phyloP scores from a whole-genome alignment of 2,888 invertebrate species.

The Lissocephala sabroskyi region DNA sequence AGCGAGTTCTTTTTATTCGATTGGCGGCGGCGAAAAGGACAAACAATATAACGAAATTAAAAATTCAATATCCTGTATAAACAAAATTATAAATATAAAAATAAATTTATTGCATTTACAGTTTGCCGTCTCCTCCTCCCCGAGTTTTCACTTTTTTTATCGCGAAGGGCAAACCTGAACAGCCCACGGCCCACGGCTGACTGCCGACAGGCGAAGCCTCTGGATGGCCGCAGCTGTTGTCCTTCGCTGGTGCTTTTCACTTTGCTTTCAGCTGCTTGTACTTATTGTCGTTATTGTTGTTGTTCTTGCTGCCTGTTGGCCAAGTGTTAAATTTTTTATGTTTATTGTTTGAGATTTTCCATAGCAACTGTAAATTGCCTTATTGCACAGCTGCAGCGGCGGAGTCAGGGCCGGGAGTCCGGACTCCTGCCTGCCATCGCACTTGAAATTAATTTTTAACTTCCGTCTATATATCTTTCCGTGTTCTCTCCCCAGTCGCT shows the following conservation, averaged over 20 bases:
- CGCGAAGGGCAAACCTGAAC: too few relatives aligned
- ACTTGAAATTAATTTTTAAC: constrained; percentile 61
- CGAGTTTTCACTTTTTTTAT: too few relatives aligned
- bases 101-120: constrained; percentile 55
- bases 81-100: constrained; percentile 51
- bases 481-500: constrained; percentile 23
- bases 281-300: constrained; percentile 38
- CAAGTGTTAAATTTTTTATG: constrained; percentile 48
- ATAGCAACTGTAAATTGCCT: constrained; percentile 11
- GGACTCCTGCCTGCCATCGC: constrained; percentile 46
- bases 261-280: constrained; percentile 25
- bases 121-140: constrained; percentile 15
- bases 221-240: constrained; percentile 37
- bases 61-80: constrained; percentile 61
- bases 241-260: constrained; percentile 28
- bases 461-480: constrained; percentile 41
- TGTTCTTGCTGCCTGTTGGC: too few relatives aligned
- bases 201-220: constrained; percentile 3
- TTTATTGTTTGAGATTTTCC: constrained; percentile 51
- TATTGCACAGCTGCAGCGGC: constrained; percentile 8
- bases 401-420: constrained; percentile 19
- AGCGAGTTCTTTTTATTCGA: constrained; percentile 13
- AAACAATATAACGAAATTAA: constrained; percentile 44
- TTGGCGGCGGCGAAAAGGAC: constrained; percentile 3
- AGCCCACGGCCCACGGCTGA: constrained; percentile 18